These are phyloP conservation scores for Cyclophora albipunctata DNA, from an alignment of 2,888 invertebrate species.

Conservation along the genomic window DNA sequence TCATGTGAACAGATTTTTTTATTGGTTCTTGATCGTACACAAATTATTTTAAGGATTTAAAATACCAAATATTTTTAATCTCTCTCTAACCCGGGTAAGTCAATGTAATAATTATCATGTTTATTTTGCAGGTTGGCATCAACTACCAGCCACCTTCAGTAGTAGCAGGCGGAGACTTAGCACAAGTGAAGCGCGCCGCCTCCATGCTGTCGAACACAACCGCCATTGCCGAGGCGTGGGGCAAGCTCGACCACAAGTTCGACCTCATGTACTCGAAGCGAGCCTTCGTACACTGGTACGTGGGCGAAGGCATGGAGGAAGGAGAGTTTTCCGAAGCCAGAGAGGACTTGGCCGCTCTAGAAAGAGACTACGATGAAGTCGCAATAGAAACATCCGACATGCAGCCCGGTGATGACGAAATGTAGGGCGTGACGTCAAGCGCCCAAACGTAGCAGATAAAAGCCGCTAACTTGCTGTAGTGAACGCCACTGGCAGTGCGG, in stretches of 20 bases:
- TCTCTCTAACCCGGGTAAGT: no score
- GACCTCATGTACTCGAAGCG: slow-evolving; percentile 95
- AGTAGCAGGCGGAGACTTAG: slow-evolving; percentile 85
- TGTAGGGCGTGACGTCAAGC: slow-evolving; percentile 23
- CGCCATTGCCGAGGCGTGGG: slow-evolving; percentile 92
- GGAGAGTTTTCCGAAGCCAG: slow-evolving; percentile 89
- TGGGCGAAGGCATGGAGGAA: slow-evolving; percentile 88
- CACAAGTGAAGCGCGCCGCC: slow-evolving; percentile 88
- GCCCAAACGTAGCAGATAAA: not conserved
- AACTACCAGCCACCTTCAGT: slow-evolving; percentile 89
- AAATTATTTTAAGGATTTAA: no score
- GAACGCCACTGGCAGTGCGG: no score
- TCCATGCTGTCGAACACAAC: slow-evolving; percentile 95
- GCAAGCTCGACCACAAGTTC: slow-evolving; percentile 93
- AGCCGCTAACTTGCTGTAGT: not conserved
- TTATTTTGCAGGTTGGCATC: slow-evolving; percentile 74
- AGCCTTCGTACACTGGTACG: slow-evolving; percentile 97
- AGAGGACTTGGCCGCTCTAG: slow-evolving; percentile 83
- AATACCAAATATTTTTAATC: no score
- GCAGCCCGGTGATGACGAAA: slow-evolving; percentile 58
- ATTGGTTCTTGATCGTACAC: no score
- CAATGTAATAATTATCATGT: no score
- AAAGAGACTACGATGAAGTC: slow-evolving; percentile 85
- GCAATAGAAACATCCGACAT: slow-evolving; percentile 76
- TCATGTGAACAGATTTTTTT: no score